Evolutionary conservation across 2,888 invertebrate genomes (phyloP).

Genomic region (Frankliniella intonsa): DNA sequence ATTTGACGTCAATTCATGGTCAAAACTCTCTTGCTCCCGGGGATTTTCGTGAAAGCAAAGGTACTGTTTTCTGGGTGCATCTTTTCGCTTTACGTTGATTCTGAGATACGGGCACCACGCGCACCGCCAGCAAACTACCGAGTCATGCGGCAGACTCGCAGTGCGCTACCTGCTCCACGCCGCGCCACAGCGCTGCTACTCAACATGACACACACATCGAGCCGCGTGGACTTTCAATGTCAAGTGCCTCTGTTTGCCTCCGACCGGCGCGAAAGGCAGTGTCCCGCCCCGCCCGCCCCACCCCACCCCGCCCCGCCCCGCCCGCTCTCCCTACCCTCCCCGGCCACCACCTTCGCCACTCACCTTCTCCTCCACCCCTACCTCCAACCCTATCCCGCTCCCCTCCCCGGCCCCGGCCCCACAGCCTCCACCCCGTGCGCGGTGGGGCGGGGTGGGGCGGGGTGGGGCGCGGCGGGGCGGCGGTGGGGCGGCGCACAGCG

Average conservation of each 20-base stretch:
- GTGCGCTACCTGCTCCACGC: too few relatives aligned
- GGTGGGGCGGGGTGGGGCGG: not conserved
- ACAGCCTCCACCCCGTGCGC: not conserved
- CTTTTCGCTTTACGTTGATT: too few relatives aligned
- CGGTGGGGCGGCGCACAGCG: not conserved
- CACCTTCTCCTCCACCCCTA: not conserved
- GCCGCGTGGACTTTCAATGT: slow-evolving; percentile 11
- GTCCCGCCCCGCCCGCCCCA: not conserved
- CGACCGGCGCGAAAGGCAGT: not conserved
- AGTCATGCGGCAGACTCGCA: too few relatives aligned
- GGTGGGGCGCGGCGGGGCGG: not conserved
- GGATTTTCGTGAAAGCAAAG: too few relatives aligned
- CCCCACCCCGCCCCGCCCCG: not conserved
- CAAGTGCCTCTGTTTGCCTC: slow-evolving; percentile 10
- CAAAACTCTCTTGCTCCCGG: too few relatives aligned
- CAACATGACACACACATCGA: slow-evolving; percentile 8
- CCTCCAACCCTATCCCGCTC: not conserved
- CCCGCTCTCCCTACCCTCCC: not conserved
- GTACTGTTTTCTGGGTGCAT: too few relatives aligned
- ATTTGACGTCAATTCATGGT: too few relatives aligned
- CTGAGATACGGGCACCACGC: too few relatives aligned
- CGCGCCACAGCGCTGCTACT: not conserved
- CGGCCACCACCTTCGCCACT: not conserved
- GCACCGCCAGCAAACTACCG: too few relatives aligned
- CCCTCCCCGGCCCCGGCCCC: not conserved